Evolutionary conservation across 1,140 invertebrate genomes (phyloP).

Genomic region (Mya arenaria): DNA sequence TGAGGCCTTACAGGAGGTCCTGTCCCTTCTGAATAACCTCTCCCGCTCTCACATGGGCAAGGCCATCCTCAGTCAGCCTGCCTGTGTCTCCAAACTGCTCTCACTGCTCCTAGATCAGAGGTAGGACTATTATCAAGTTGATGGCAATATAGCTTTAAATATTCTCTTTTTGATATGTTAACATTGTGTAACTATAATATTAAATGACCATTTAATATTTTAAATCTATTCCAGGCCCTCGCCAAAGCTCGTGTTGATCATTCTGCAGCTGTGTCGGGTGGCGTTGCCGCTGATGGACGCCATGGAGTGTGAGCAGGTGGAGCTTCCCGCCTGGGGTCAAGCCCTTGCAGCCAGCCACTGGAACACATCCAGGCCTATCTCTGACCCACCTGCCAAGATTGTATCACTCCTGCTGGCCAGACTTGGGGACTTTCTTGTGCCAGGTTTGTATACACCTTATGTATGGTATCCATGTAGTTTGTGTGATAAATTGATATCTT

Average conservation of each 20-base stretch:
- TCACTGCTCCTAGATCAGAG: constrained; percentile 80
- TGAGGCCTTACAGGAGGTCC: constrained; percentile 80
- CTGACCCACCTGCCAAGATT: constrained; percentile 76
- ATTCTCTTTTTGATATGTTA: no score
- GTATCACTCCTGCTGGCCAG: constrained; percentile 79
- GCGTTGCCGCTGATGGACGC: constrained; percentile 80
- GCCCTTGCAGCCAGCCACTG: constrained; percentile 67
- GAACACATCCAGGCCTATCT: constrained; percentile 69
- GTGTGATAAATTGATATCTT: no score
- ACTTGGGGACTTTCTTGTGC: constrained; percentile 81
- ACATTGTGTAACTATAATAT: not conserved
- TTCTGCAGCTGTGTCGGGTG: constrained; percentile 80
- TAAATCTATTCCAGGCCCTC: constrained; percentile 74
- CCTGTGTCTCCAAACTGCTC: constrained; percentile 80
- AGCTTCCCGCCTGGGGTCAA: constrained; percentile 77
- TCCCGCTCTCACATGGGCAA: constrained; percentile 79
- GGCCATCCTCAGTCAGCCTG: constrained; percentile 80
- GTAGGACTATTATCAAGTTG: constrained; percentile 54
- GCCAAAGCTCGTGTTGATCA: constrained; percentile 80
- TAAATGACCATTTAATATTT: not conserved
- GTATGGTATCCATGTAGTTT: no score
- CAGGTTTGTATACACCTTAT: constrained; percentile 74
- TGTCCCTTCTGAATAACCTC: constrained; percentile 79
- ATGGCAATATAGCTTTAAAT: not conserved
- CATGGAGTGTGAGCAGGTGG: constrained; percentile 76